These are phyloP conservation scores for Poeciliopsis gracilis DNA, from an alignment of 2,797 vertebrate genomes.

Conservation along the genomic window DNA sequence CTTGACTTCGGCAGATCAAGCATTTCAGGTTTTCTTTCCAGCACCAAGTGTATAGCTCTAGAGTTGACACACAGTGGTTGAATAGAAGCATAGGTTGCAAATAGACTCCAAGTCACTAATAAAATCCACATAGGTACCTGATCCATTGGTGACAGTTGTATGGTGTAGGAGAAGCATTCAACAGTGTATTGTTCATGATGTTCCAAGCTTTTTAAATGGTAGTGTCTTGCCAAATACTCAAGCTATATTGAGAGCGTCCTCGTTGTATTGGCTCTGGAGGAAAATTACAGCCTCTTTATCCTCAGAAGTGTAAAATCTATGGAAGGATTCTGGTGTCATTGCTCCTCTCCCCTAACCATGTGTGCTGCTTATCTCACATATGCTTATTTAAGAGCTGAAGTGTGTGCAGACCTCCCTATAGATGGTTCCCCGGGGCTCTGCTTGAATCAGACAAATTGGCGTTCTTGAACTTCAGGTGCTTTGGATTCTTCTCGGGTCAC, in stretches of 20 bases:
- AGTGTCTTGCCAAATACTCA: slow-evolving; percentile 22
- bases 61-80: background rate
- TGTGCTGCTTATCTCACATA: slow-evolving; percentile 39
- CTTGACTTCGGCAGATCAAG: background rate
- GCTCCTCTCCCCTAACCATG: slow-evolving; percentile 44
- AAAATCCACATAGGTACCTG: background rate
- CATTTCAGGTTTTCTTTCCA: slow-evolving; percentile 9
- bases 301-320: slow-evolving; percentile 22
- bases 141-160: slow-evolving; percentile 7
- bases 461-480: slow-evolving; percentile 49
- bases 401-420: background rate
- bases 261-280: slow-evolving; percentile 1
- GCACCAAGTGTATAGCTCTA: background rate
- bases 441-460: slow-evolving; percentile 26
- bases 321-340: slow-evolving; percentile 36
- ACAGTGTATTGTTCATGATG: slow-evolving; percentile 5
- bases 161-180: background rate
- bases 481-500: slow-evolving; percentile 30
- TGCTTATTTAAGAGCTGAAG: slow-evolving; percentile 31
- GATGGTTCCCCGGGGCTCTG: slow-evolving; percentile 24
- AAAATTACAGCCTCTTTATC: slow-evolving; percentile 17
- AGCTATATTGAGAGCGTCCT: slow-evolving; percentile 29
- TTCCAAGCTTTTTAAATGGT: slow-evolving; percentile 21
- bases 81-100: background rate
- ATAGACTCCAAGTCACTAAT: background rate